These are phyloP conservation scores for Rhodophaea formosa DNA, from an alignment of 2,888 invertebrate genomes.

Conservation along the genomic window DNA sequence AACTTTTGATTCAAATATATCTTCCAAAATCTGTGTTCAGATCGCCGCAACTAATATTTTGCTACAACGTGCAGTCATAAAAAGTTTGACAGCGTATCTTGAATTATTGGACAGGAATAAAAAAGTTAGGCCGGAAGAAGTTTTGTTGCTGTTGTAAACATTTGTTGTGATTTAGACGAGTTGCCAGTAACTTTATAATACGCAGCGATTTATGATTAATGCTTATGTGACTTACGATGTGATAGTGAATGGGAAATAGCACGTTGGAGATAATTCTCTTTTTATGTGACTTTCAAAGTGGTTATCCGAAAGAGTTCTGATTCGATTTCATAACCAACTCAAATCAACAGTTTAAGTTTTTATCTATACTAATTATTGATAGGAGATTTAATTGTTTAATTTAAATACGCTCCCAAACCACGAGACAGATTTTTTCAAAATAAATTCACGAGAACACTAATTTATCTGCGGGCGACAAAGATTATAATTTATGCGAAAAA, in stretches of 20 bases:
- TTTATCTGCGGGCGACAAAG: no score
- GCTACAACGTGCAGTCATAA: conserved; percentile 53
- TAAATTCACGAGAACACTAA: no score
- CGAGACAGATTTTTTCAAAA: no score
- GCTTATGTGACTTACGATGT: conserved; percentile 22
- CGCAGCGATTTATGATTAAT: conserved; percentile 51
- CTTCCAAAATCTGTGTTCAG: neutral
- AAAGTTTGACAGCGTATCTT: conserved; percentile 66
- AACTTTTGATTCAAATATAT: neutral
- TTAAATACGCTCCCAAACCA: no score
- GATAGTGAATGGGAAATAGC: conserved; percentile 16
- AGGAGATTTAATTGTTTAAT: no score
- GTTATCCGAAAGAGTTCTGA: no score
- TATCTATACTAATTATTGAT: no score
- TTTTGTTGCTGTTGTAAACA: conserved; percentile 67
- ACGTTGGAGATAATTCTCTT: neutral
- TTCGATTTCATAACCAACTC: no score
- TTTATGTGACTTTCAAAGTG: no score
- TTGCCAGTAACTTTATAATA: conserved; percentile 60
- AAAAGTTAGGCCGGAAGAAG: conserved; percentile 61
- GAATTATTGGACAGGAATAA: conserved; percentile 63
- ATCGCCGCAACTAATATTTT: conserved; percentile 54
- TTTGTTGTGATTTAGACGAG: conserved; percentile 68
- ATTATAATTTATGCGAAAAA: no score
- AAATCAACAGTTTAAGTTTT: no score